Evolutionary conservation across 2,113 vertebrate genomes (phyloP).

Genomic region (Fukomys damarensis): DNA sequence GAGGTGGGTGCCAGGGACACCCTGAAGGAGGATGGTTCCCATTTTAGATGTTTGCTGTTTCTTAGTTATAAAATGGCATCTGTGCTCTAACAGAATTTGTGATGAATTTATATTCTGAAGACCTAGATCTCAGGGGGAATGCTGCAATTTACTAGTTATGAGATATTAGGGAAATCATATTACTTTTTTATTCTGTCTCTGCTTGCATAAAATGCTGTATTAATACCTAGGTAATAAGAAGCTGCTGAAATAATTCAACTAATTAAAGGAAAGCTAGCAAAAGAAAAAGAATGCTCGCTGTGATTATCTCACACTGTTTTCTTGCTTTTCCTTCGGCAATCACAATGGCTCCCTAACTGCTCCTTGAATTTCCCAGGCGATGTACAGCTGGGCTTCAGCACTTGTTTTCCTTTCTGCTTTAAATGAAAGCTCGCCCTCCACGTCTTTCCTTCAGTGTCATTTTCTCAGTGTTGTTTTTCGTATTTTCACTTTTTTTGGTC

Average conservation of each 20-base stretch:
- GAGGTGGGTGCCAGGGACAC: not conserved
- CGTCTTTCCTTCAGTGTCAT: not conserved
- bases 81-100: slow-evolving; percentile 39
- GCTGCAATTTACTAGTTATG: not conserved
- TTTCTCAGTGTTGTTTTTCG: not conserved
- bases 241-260: not conserved
- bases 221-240: not conserved
- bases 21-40: not conserved
- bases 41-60: not conserved
- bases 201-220: not conserved
- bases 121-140: not conserved
- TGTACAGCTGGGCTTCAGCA: not conserved
- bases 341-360: not conserved
- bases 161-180: not conserved
- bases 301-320: not conserved
- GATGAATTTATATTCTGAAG: not conserved
- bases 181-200: not conserved
- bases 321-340: not conserved
- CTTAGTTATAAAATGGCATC: slow-evolving; percentile 37
- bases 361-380: not conserved
- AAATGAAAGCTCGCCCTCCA: not conserved
- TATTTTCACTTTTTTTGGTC: not conserved
- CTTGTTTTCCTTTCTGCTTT: not conserved
- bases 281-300: not conserved
- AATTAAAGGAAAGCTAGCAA: not conserved